Percentiles rank a stretch among this genome's conserved stretches.
These are phyloP conservation scores for Conops quadrifasciatus DNA, from an alignment of 2,888 invertebrate genomes.

Conservation along the genomic window DNA sequence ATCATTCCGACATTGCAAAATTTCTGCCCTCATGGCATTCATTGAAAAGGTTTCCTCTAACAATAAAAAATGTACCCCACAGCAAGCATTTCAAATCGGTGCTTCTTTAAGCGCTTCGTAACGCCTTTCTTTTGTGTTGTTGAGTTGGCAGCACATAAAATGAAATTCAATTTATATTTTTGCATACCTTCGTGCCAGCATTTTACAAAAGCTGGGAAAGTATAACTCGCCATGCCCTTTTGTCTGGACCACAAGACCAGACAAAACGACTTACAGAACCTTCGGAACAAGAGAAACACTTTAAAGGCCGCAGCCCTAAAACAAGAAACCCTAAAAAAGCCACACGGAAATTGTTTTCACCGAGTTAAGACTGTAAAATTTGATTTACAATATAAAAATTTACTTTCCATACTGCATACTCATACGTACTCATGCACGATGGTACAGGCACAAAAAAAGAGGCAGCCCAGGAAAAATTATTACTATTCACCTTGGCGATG, in stretches of 20 bases:
- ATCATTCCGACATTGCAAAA: no score
- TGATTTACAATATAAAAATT: slow-evolving; percentile 32
- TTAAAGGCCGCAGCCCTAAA: background rate
- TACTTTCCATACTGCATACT: slow-evolving; percentile 21
- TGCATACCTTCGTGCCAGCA: slow-evolving; percentile 27
- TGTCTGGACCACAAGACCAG: background rate
- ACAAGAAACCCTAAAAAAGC: background rate
- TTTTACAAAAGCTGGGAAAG: slow-evolving; percentile 26
- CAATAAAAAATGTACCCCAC: slow-evolving; percentile 22
- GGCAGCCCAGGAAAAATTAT: slow-evolving; percentile 26
- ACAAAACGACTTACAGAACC: background rate
- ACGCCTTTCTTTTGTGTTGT: slow-evolving; percentile 16
- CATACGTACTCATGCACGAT: background rate
- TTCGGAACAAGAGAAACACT: background rate
- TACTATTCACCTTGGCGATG: slow-evolving; percentile 29
- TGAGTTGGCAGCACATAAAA: slow-evolving; percentile 17
- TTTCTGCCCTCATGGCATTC: no score
- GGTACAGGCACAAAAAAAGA: background rate
- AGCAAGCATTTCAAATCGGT: slow-evolving; percentile 26
- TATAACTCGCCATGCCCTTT: slow-evolving; percentile 2
- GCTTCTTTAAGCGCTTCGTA: slow-evolving; percentile 24
- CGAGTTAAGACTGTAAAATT: slow-evolving; percentile 9
- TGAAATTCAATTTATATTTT: slow-evolving; percentile 35
- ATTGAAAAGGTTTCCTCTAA: background rate
- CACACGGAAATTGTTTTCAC: slow-evolving; percentile 11